Conservation (phyloP, 2,113 vertebrate genomes). For the Brachypodius melanocephalos region DNA sequence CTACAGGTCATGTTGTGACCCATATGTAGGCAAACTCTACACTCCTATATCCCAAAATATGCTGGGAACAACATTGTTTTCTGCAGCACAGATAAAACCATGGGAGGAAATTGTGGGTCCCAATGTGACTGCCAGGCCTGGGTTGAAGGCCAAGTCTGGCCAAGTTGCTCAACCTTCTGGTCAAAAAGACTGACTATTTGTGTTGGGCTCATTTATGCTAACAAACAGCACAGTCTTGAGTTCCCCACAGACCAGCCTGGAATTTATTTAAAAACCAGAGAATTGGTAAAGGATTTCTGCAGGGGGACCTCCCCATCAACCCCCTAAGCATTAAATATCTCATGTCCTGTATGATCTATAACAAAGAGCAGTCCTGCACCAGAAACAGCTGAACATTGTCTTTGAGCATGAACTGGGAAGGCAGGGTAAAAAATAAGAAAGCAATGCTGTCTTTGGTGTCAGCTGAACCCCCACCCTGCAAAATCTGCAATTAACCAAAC, state of each 20-base stretch:
- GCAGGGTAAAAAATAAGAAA: not conserved
- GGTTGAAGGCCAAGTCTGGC: constrained; percentile 3
- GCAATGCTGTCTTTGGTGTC: not conserved
- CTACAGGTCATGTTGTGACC: not conserved
- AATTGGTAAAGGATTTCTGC: not conserved
- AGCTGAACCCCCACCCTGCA: not conserved
- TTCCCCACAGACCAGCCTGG: not conserved
- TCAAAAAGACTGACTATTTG: not conserved
- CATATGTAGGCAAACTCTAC: not conserved
- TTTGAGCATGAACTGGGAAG: not conserved
- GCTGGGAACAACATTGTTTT: not conserved
- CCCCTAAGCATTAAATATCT: not conserved
- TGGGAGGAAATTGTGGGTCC: constrained; percentile 23
- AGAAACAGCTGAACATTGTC: not conserved
- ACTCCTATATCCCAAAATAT: not conserved
- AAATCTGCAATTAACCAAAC: not conserved
- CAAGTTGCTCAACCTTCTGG: not conserved
- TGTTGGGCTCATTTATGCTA: not conserved
- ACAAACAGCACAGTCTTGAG: not conserved
- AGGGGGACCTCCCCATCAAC: not conserved
- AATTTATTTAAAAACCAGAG: not conserved
- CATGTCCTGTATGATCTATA: not conserved
- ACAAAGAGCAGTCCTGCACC: not conserved
- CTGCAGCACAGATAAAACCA: not conserved
- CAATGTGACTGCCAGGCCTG: not conserved